Conservation (phyloP, 1,140 invertebrate genomes). For the Achroia grisella region DNA sequence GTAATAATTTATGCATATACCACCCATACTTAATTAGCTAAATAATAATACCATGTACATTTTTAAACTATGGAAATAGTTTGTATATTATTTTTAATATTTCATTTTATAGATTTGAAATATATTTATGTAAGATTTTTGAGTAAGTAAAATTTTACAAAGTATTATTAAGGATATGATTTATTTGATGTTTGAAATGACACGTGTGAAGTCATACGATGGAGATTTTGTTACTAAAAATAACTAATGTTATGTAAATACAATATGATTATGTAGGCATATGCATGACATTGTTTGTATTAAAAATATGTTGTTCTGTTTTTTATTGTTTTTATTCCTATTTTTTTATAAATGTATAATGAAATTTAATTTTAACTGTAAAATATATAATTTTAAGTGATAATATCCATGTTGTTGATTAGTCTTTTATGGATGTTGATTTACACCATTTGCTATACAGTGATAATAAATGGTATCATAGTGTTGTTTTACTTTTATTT, state of each 20-base stretch:
- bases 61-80: too few relatives aligned
- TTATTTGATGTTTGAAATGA: too few relatives aligned
- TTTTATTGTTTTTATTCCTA: slow-evolving; percentile 67
- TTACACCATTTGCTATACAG: slow-evolving; percentile 67
- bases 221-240: slow-evolving; percentile 43
- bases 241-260: slow-evolving; percentile 53
- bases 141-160: too few relatives aligned
- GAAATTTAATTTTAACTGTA: slow-evolving; percentile 49
- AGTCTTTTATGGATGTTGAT: slow-evolving; percentile 69
- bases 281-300: slow-evolving; percentile 62
- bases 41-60: too few relatives aligned
- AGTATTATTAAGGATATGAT: too few relatives aligned
- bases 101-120: too few relatives aligned
- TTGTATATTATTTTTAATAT: too few relatives aligned
- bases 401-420: slow-evolving; percentile 70
- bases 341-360: slow-evolving; percentile 55
- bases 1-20: too few relatives aligned
- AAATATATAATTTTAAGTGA: slow-evolving; percentile 47
- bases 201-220: slow-evolving; percentile 26
- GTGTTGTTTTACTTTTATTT: slow-evolving; percentile 17
- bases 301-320: slow-evolving; percentile 62
- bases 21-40: too few relatives aligned
- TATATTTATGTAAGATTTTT: too few relatives aligned
- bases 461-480: slow-evolving; percentile 69
- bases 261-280: slow-evolving; percentile 35